Evolutionary conservation across 2,888 invertebrate species (phyloP).

Genomic region (Pollenia angustigena): DNA sequence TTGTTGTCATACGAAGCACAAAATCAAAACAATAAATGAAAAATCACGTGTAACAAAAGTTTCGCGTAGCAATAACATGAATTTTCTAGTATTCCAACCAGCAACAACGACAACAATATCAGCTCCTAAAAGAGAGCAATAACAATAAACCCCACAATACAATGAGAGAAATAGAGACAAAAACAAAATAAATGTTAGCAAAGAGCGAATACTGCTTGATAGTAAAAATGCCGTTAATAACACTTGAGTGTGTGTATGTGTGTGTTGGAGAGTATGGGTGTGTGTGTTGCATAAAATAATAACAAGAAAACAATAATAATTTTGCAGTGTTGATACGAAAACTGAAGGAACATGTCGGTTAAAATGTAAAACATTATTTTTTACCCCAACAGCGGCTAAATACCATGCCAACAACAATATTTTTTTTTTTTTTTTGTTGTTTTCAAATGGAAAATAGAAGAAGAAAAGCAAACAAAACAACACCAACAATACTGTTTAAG

Average conservation of each 20-base stretch:
- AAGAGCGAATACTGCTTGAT: background rate
- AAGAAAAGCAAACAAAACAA: conserved; percentile 14
- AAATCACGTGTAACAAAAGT: conserved; percentile 65
- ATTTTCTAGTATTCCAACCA: conserved; percentile 18
- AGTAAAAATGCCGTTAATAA: conserved; percentile 51
- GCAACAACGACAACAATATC: conserved; percentile 3
- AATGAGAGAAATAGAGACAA: background rate
- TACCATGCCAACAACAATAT: conserved; percentile 31
- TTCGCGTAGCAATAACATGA: conserved; percentile 52
- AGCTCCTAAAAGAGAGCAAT: conserved; percentile 17
- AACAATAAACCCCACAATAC: background rate
- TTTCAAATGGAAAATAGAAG: background rate
- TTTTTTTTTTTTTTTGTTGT: background rate
- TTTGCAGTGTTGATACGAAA: conserved; percentile 44
- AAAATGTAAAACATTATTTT: background rate
- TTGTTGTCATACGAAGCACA: conserved; percentile 39
- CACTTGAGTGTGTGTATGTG: background rate
- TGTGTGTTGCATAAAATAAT: conserved; percentile 21
- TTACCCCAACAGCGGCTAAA: conserved; percentile 15
- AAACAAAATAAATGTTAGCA: background rate
- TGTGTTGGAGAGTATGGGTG: background rate
- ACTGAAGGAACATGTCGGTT: conserved; percentile 50
- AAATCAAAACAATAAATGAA: conserved; percentile 57
- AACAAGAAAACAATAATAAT: conserved; percentile 36
- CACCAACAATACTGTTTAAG: conserved; percentile 24